Evolutionary conservation across 37 sponge, comb jelly and placozoan species (phyloP).

Genomic region (Cladorhizidae sp.): DNA sequence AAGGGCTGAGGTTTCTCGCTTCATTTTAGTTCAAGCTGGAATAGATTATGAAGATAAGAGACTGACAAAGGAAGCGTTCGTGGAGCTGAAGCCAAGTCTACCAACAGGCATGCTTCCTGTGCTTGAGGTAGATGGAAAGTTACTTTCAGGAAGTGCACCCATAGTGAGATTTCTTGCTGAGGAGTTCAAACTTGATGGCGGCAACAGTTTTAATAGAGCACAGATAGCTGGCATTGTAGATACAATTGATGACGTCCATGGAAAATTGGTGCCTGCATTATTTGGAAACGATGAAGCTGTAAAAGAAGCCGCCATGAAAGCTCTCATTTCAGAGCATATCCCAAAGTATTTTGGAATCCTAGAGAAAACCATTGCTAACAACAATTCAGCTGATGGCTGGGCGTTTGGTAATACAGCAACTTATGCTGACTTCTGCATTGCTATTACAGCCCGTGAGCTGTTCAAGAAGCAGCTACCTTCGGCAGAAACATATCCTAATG

Average conservation of each 20-base stretch:
- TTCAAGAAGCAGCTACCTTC: background rate
- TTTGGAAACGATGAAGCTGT: slow-evolving; percentile 56
- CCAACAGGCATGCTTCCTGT: slow-evolving; percentile 62
- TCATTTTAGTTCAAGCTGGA: slow-evolving; percentile 54
- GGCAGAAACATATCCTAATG: slow-evolving; percentile 24
- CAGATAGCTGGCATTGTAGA: slow-evolving; percentile 41
- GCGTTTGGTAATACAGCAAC: slow-evolving; percentile 35
- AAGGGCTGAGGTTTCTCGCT: slow-evolving; percentile 42
- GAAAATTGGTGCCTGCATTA: background rate
- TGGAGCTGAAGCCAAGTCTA: slow-evolving; percentile 38
- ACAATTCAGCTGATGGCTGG: slow-evolving; percentile 20
- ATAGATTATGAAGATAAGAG: slow-evolving; percentile 54
- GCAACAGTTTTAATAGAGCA: slow-evolving; percentile 42
- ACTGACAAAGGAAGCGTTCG: slow-evolving; percentile 30
- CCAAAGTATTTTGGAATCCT: slow-evolving; percentile 15
- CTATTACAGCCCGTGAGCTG: background rate
- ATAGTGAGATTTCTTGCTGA: slow-evolving; percentile 66
- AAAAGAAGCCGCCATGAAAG: slow-evolving; percentile 29
- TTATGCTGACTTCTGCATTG: slow-evolving; percentile 33
- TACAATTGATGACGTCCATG: slow-evolving; percentile 10
- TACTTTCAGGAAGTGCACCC: slow-evolving; percentile 38
- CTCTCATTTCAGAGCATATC: slow-evolving; percentile 5
- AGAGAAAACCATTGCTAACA: slow-evolving; percentile 7
- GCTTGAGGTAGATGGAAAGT: slow-evolving; percentile 68
- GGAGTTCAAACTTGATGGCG: slow-evolving; percentile 51